Evolutionary conservation across 2,113 vertebrate species (phyloP).

Genomic region (Poecilia latipinna): DNA sequence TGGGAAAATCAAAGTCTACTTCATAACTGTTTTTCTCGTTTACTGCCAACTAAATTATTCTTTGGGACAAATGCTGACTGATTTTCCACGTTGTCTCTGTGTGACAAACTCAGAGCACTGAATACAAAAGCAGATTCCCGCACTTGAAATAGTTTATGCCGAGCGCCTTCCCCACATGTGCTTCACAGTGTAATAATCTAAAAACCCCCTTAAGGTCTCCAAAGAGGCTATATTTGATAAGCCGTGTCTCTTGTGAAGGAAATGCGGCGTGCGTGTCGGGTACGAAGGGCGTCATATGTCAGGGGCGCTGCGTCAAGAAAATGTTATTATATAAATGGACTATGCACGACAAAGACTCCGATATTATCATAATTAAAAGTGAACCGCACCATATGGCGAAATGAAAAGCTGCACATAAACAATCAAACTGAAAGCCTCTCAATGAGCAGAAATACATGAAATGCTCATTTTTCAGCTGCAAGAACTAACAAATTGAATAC

Average conservation of each 20-base stretch:
- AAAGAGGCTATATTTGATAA: conserved; percentile 57
- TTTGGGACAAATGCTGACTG: conserved; percentile 54
- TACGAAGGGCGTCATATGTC: conserved; percentile 28
- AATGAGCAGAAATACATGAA: conserved; percentile 66
- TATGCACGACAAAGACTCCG: conserved; percentile 79
- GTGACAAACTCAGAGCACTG: conserved; percentile 42
- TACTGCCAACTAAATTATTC: conserved; percentile 55
- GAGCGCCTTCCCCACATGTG: conserved; percentile 26
- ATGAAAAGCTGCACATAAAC: conserved; percentile 75
- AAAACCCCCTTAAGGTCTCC: conserved; percentile 47
- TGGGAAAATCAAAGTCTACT: conserved; percentile 48
- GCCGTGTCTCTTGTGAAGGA: conserved; percentile 42
- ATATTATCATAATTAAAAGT: conserved; percentile 84
- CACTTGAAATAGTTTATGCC: conserved; percentile 44
- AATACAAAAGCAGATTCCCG: conserved; percentile 42
- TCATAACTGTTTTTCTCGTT: conserved; percentile 55
- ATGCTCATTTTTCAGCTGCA: conserved; percentile 72
- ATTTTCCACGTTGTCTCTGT: conserved; percentile 49
- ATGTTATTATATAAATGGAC: conserved; percentile 83
- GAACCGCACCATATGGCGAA: conserved; percentile 78
- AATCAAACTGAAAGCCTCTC: conserved; percentile 81
- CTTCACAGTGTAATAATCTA: conserved; percentile 45
- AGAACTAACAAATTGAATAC: conserved; percentile 57
- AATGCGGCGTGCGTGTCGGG: conserved; percentile 26
- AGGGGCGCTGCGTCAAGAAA: conserved; percentile 63